phyloP scores from a whole-genome alignment of 2,113 vertebrate genomes.

The Cebus imitator region DNA sequence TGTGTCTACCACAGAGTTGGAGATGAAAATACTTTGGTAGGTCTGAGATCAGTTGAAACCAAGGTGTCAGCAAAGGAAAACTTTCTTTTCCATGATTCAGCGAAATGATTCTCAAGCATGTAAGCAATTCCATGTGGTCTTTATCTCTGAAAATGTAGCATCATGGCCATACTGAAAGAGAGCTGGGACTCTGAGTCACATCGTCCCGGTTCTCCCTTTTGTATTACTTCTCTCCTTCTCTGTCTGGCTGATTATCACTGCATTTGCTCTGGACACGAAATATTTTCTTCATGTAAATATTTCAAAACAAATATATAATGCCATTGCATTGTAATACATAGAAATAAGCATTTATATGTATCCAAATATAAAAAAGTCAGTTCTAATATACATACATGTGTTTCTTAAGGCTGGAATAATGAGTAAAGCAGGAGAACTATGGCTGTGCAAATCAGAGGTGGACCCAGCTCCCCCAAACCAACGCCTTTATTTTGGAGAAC shows the following conservation, averaged over 20 bases:
- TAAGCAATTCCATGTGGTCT: neutral
- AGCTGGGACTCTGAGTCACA: fast-evolving
- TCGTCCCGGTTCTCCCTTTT: fast-evolving
- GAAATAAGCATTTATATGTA: neutral
- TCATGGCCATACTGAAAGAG: neutral
- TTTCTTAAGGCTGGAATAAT: neutral
- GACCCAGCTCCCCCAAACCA: no score
- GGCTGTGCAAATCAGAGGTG: neutral
- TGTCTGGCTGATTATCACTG: neutral
- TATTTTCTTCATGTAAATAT: neutral
- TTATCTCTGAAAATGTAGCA: neutral
- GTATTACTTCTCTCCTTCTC: neutral
- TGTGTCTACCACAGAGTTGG: neutral
- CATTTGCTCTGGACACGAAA: neutral
- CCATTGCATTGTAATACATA: fast-evolving
- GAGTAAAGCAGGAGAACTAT: neutral
- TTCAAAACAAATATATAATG: neutral
- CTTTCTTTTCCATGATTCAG: neutral
- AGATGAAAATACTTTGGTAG: neutral
- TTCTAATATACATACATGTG: fast-evolving
- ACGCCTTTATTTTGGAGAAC: neutral
- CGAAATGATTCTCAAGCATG: neutral
- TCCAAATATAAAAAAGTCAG: neutral
- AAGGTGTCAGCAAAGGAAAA: neutral
- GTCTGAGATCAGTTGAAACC: neutral